Conservation (phyloP, 2,888 invertebrate genomes). For the Luperina nickerlii region DNA sequence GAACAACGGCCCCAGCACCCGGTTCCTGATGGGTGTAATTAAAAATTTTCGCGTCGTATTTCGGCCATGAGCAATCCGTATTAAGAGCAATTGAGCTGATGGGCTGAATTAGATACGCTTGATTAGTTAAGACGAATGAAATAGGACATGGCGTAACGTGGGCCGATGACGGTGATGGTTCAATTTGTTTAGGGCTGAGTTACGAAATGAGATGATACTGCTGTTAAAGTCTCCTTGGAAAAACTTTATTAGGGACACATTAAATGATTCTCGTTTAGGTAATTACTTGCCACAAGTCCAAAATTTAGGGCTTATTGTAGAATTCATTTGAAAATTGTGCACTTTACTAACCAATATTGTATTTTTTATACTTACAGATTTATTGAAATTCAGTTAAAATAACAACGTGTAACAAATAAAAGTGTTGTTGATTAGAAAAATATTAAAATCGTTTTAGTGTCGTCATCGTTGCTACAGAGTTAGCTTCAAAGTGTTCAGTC, state of each 20-base stretch:
- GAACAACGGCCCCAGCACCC: conserved; percentile 68
- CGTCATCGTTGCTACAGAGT: not conserved
- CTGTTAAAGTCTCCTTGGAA: not conserved
- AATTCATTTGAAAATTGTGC: too few relatives aligned
- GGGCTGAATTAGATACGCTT: conserved; percentile 87
- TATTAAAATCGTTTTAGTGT: not conserved
- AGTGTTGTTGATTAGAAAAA: not conserved
- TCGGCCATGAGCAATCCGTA: conserved; percentile 84
- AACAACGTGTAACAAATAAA: not conserved
- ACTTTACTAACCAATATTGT: not conserved
- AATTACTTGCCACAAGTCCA: too few relatives aligned
- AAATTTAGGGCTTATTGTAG: too few relatives aligned
- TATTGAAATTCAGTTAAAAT: not conserved
- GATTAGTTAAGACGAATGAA: conserved; percentile 86
- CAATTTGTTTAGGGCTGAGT: conserved; percentile 38
- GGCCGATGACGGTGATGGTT: conserved; percentile 37
- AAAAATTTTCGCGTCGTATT: conserved; percentile 84
- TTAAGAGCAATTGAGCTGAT: conserved; percentile 88
- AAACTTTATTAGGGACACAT: not conserved
- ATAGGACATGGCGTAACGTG: conserved; percentile 78
- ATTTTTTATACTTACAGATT: not conserved
- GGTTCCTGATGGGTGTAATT: conserved; percentile 75
- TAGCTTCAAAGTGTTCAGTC: not conserved
- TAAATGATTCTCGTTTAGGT: too few relatives aligned
- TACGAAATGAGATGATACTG: conserved; percentile 6